These are phyloP conservation scores for Ochotona curzoniae DNA, from an alignment of 2,113 vertebrate species.

Conservation along the genomic window DNA sequence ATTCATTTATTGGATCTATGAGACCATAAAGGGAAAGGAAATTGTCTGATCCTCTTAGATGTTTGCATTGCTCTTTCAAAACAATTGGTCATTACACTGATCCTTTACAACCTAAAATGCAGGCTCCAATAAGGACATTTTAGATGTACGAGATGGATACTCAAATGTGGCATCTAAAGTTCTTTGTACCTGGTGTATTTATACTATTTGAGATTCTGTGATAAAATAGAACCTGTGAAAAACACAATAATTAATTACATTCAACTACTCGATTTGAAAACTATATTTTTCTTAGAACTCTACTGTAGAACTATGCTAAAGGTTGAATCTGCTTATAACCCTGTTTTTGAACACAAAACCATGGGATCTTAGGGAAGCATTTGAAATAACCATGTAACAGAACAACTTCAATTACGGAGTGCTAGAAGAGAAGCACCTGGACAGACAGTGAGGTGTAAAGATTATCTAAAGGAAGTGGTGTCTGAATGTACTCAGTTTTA, in stretches of 20 bases:
- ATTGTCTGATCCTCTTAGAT: not conserved
- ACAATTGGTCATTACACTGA: not conserved
- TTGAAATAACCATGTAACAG: not conserved
- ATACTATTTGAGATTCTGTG: not conserved
- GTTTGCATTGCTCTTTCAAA: not conserved
- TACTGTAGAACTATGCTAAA: conserved; percentile 35
- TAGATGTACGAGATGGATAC: not conserved
- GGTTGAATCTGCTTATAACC: not conserved
- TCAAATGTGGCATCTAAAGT: not conserved
- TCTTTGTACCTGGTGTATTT: conserved; percentile 24
- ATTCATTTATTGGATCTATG: conserved; percentile 8
- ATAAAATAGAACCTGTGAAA: conserved; percentile 16
- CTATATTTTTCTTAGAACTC: conserved; percentile 16
- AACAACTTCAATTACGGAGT: not conserved
- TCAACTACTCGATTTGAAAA: conserved; percentile 19
- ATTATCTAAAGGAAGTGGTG: conserved; percentile 18
- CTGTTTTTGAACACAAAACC: conserved; percentile 8
- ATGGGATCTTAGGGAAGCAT: not conserved
- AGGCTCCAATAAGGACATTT: conserved; percentile 1
- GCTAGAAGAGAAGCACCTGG: not conserved
- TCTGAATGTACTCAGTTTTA: not conserved
- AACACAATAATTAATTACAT: conserved; percentile 38
- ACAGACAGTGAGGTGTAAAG: not conserved
- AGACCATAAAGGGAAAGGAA: not conserved
- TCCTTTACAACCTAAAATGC: not conserved